Percentiles rank a stretch among this genome's conserved stretches.
phyloP scores from a whole-genome alignment of 2,113 vertebrate species.

The Oryzias curvinotus region DNA sequence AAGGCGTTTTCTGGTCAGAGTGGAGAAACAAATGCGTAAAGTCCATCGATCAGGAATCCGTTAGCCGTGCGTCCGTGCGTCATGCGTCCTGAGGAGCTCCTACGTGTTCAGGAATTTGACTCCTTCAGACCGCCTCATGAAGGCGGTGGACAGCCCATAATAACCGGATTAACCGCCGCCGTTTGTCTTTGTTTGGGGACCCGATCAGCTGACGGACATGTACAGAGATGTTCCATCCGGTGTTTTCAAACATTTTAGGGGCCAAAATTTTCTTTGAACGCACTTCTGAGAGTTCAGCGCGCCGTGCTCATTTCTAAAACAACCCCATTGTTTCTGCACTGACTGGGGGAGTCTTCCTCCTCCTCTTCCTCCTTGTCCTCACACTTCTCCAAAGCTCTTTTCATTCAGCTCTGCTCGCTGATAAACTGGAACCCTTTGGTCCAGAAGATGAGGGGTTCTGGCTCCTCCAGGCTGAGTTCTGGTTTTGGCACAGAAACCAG shows the following conservation, averaged over 20 bases:
- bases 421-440: slow-evolving; percentile 19
- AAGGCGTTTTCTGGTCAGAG: no score
- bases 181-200: background rate
- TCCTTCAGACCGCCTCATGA: slow-evolving; percentile 50
- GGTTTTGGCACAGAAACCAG: no score
- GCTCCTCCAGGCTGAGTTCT: no score
- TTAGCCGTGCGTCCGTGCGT: slow-evolving; percentile 43
- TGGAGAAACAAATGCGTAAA: background rate
- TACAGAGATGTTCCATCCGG: no score
- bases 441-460: no score
- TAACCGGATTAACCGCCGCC: slow-evolving; percentile 1
- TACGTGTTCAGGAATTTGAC: slow-evolving; percentile 77
- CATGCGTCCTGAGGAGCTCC: slow-evolving; percentile 53
- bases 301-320: background rate
- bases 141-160: slow-evolving; percentile 15
- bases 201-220: background rate
- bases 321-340: slow-evolving; percentile 19
- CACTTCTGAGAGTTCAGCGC: no score
- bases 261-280: no score
- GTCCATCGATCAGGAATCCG: slow-evolving; percentile 29
- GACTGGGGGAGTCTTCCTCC: background rate
- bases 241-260: no score
- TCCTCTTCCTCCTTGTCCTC: slow-evolving; percentile 35
- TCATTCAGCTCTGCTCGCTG: slow-evolving; percentile 49
- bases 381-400: slow-evolving; percentile 34